Evolutionary conservation across 2,113 vertebrate genomes (phyloP).

Genomic region (Hemibates koningsi): DNA sequence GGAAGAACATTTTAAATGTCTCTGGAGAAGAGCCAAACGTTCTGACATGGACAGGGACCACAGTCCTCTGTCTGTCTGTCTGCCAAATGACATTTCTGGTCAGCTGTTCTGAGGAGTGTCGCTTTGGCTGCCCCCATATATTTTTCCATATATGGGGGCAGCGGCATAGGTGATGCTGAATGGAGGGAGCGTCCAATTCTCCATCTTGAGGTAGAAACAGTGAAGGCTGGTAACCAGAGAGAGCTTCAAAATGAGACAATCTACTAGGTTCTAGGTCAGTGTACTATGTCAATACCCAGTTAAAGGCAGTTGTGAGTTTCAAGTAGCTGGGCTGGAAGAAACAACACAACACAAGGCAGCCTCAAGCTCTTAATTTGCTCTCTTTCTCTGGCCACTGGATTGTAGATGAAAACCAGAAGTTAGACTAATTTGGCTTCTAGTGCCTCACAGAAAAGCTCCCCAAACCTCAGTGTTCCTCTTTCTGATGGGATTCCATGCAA

Average conservation of each 20-base stretch:
- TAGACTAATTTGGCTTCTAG: neutral
- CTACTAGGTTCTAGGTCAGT: neutral
- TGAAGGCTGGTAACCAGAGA: neutral
- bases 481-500: neutral
- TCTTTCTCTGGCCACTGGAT: neutral
- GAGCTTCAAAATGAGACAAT: neutral
- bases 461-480: neutral
- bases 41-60: neutral
- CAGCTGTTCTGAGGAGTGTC: neutral
- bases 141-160: neutral
- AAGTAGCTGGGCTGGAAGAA: neutral
- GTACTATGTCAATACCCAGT: neutral
- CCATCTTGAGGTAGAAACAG: neutral
- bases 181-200: neutral
- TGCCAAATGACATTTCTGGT: neutral
- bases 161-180: neutral
- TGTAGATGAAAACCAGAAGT: neutral
- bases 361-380: neutral
- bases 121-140: neutral
- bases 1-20: neutral
- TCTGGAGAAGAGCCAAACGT: neutral
- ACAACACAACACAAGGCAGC: neutral
- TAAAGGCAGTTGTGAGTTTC: neutral
- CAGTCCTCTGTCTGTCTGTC: neutral
- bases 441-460: neutral